These are phyloP conservation scores for Enteromius paludinosus DNA, from an alignment of 2,797 vertebrate species.

Conservation along the genomic window DNA sequence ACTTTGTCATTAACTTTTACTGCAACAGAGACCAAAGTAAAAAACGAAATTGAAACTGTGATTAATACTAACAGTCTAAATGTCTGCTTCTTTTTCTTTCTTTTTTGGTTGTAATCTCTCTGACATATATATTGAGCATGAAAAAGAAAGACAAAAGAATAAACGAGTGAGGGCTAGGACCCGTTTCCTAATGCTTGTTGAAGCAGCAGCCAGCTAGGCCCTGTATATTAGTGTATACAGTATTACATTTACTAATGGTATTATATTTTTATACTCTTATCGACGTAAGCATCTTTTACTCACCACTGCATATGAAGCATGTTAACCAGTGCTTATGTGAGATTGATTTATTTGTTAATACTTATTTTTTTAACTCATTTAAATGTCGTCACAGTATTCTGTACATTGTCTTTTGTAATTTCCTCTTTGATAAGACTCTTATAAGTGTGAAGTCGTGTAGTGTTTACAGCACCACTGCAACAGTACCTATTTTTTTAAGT, in stretches of 20 bases:
- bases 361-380: conserved; percentile 46
- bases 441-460: conserved; percentile 47
- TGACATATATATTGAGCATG: conserved; percentile 3
- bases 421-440: conserved; percentile 49
- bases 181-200: conserved; percentile 50
- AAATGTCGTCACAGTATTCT: conserved; percentile 40
- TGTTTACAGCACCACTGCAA: conserved; percentile 58
- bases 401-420: conserved; percentile 47
- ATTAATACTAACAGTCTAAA: conserved; percentile 16
- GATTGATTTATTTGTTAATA: conserved; percentile 37
- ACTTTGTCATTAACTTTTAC: conserved; percentile 7
- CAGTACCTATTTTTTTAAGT: conserved; percentile 48
- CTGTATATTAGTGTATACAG: conserved; percentile 49
- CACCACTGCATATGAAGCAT: conserved; percentile 58
- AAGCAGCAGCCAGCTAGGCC: conserved; percentile 56
- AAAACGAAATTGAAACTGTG: conserved; percentile 36
- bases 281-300: conserved; percentile 41
- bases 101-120: conserved; percentile 16
- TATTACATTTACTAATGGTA: conserved; percentile 59
- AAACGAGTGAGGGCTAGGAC: conserved; percentile 7
- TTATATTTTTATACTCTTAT: conserved; percentile 64
- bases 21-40: conserved; percentile 45
- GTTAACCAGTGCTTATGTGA: conserved; percentile 50
- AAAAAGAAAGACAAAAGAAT: background rate
- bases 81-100: conserved; percentile 7